Base-by-base conservation (phyloP, 1,140 invertebrate genomes). In the Pogonomyrmex californicus region DNA sequence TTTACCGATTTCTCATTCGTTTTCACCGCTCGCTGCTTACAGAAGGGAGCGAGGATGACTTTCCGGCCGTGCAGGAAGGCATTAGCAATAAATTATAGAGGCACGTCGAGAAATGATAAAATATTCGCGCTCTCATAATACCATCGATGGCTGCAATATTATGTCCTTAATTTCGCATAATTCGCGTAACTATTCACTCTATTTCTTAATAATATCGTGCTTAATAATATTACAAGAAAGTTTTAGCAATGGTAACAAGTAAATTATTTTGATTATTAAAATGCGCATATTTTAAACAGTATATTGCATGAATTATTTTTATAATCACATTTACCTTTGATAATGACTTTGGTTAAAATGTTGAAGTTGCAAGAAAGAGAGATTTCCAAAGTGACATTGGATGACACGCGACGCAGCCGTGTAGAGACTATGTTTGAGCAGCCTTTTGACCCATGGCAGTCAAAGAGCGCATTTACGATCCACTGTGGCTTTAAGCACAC, bases 41-140 rank as follows among this genome's bases (percentile, higher is more conserved):
- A 56, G 73, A 77, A 54, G 47, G 30, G 33, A 44, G 47, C n/a
- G 76, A 49, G 14, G 44, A 73, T 65, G 66, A 49, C 51, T 70
- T 75, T 75, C 44, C 44, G 17, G 33, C 54, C 77, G 17, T 78
- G 44, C 65, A 89, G 85, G 79, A 90, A 87, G 78, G 56, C 86
- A 76, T 90, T 87, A 85, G 68, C 81, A 76, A 85, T 89, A 90
- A 90, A 90, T 90, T 87, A 89, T 63, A 62, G 62, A 70, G 49
- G 10, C 33, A 56, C 79, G 78, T 87, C 79, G 60, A 62, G 60
- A 70, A 87, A 76, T 90, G 89, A 89, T 90, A 79, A 90, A 89
- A 85, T 90, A 90, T 90, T 79, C 38, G 71, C 75, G 71, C 51
- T 14, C 49, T 65, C 44, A 56, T 62, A 38, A 73, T 87, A 76